Evolutionary conservation across 2,888 invertebrate genomes (phyloP).

Genomic region (Drosophila conformis): DNA sequence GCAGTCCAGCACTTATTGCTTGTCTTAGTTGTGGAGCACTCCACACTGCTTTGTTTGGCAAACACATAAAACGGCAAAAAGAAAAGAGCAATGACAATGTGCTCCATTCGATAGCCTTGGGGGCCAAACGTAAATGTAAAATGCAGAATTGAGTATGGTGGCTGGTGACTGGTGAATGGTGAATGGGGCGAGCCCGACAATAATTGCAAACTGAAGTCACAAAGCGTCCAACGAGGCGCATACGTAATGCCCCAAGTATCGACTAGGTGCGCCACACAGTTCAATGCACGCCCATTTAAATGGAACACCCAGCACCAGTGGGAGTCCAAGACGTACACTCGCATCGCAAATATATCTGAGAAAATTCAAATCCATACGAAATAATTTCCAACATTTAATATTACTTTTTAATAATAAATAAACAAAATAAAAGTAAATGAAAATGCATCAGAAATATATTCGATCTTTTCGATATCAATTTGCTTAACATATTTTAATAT

Average conservation of each 20-base stretch:
- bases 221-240: constrained; percentile 49
- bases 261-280: constrained; percentile 67
- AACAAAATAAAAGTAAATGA: not conserved
- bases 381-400: not conserved
- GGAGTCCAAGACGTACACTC: constrained; percentile 1
- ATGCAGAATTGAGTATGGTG: constrained; percentile 17
- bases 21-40: constrained; percentile 52
- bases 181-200: constrained; percentile 29
- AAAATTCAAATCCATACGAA: not conserved
- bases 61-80: constrained; percentile 46
- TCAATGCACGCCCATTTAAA: constrained; percentile 67
- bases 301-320: constrained; percentile 34
- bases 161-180: constrained; percentile 30
- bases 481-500: not conserved
- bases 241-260: constrained; percentile 59
- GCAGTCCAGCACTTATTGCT: constrained; percentile 35
- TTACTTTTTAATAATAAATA: not conserved
- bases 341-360: not conserved
- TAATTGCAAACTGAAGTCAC: constrained; percentile 62
- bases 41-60: constrained; percentile 63
- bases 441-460: not conserved
- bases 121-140: constrained; percentile 46
- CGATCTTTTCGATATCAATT: not conserved
- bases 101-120: constrained; percentile 69
- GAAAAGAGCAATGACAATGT: constrained; percentile 64